Evolutionary conservation across 2,888 invertebrate genomes (phyloP).

Genomic region (Coelogynopora nodosa): DNA sequence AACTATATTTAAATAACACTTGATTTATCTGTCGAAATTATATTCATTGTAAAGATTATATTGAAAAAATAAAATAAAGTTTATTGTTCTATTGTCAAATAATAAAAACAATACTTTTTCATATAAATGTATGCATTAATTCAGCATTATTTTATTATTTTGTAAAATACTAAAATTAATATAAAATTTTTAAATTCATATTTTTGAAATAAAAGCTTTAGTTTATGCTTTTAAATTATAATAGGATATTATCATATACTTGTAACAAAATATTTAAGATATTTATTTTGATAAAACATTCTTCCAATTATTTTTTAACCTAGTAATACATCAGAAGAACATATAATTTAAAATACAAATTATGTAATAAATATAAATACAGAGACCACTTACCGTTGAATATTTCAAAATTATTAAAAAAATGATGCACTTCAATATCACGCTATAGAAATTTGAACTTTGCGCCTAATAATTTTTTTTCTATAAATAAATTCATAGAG

Average conservation of each 20-base stretch:
- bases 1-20: background rate
- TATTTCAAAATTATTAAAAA: background rate
- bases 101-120: background rate
- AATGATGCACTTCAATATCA: background rate
- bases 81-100: background rate
- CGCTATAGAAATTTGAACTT: background rate
- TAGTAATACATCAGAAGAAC: background rate
- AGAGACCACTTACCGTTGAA: background rate
- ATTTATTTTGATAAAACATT: background rate
- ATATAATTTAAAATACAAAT: background rate
- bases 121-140: background rate
- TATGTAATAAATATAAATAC: background rate
- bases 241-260: background rate
- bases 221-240: background rate
- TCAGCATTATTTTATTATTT: background rate
- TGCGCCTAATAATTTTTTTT: background rate
- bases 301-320: background rate
- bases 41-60: background rate
- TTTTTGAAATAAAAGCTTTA: background rate
- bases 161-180: background rate
- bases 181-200: background rate
- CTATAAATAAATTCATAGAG: background rate
- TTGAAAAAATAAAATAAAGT: background rate
- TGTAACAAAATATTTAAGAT: background rate
- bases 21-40: background rate